Evolutionary conservation across 2,113 vertebrate species (phyloP).

Genomic region (Scolopax mira): DNA sequence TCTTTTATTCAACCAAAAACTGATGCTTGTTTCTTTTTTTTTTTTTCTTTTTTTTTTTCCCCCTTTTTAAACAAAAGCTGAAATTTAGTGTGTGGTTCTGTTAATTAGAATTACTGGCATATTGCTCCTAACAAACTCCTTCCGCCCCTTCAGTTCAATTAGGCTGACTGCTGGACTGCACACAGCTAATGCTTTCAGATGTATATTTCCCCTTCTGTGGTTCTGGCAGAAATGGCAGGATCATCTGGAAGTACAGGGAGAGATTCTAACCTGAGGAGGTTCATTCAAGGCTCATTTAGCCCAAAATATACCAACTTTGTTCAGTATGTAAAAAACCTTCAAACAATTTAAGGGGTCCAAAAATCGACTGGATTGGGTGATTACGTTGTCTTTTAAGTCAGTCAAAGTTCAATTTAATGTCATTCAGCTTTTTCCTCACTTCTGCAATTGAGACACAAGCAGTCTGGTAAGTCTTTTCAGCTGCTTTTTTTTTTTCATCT

Average conservation of each 20-base stretch:
- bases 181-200: neutral
- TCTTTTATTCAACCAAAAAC: neutral
- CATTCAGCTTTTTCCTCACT: neutral
- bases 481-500: neutral
- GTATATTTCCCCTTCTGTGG: neutral
- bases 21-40: accelerated
- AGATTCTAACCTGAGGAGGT: neutral
- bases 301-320: neutral
- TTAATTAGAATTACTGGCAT: neutral
- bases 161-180: neutral
- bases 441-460: neutral
- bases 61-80: neutral
- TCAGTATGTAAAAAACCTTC: neutral
- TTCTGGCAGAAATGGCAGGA: neutral
- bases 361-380: neutral
- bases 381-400: neutral
- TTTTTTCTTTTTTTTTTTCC: too few species aligned
- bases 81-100: neutral
- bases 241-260: neutral
- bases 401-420: neutral
- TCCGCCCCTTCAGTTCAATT: neutral
- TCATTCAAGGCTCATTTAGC: neutral
- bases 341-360: neutral
- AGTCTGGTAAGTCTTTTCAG: neutral
- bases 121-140: neutral